phyloP scores from a whole-genome alignment of 2,797 vertebrate species.

The Diplodus sargus region DNA sequence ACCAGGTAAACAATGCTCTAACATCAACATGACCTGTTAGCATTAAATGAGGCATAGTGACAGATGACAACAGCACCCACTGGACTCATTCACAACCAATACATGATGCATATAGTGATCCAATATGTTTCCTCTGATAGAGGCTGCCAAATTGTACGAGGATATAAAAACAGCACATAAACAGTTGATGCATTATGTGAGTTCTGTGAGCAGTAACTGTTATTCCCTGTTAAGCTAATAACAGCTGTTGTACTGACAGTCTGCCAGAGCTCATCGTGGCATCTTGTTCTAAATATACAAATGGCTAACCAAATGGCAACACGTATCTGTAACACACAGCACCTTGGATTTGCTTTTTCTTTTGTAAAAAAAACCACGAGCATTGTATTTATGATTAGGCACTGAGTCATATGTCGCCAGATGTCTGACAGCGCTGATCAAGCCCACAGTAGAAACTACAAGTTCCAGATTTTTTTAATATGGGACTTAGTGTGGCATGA shows the following conservation, averaged over 20 bases:
- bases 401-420: background rate
- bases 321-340: background rate
- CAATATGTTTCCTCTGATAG: background rate
- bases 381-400: background rate
- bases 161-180: background rate
- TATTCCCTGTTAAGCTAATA: background rate
- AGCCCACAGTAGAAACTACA: background rate
- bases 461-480: background rate
- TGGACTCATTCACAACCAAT: constrained; percentile 1
- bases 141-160: no score
- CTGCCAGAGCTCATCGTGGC: background rate
- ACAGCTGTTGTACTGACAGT: background rate
- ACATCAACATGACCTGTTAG: background rate
- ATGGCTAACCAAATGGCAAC: background rate
- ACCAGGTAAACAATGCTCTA: background rate
- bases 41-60: background rate
- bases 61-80: background rate
- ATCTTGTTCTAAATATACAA: background rate
- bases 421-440: background rate
- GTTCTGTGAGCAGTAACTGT: background rate
- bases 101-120: background rate
- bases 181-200: background rate
- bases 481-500: background rate
- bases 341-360: background rate
- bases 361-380: background rate